Evolutionary conservation across 1,140 invertebrate species (phyloP).

Genomic region (Neuroterus valhalla): DNA sequence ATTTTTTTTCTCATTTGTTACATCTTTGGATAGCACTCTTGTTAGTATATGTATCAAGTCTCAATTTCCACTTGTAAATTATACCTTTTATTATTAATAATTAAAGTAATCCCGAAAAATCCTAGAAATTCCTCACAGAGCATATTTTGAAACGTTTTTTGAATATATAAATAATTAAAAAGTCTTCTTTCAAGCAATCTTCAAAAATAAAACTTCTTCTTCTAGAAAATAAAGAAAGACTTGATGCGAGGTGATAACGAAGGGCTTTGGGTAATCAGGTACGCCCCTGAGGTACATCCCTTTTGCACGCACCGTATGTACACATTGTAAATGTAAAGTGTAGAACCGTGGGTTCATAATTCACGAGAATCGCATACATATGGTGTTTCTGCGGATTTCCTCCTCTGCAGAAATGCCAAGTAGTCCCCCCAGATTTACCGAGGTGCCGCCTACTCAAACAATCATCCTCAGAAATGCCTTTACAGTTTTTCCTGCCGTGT

Average conservation of each 20-base stretch:
- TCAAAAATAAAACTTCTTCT: too few relatives aligned
- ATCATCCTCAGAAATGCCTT: not conserved
- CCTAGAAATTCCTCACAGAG: too few relatives aligned
- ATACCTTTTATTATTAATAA: too few relatives aligned
- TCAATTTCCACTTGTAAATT: too few relatives aligned
- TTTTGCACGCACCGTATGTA: not conserved
- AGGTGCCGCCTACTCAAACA: constrained; percentile 7
- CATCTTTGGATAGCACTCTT: too few relatives aligned
- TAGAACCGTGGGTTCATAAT: not conserved
- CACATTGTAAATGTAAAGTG: not conserved
- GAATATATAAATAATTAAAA: too few relatives aligned
- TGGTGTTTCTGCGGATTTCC: not conserved
- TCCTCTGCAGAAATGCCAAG: not conserved
- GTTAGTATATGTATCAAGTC: too few relatives aligned
- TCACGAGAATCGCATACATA: not conserved
- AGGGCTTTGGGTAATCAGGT: not conserved
- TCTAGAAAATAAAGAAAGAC: too few relatives aligned
- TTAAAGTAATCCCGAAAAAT: too few relatives aligned
- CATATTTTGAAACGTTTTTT: too few relatives aligned
- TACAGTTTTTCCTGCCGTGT: not conserved
- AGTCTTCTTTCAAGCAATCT: too few relatives aligned
- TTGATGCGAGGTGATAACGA: not conserved
- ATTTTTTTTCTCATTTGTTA: too few relatives aligned
- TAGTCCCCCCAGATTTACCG: not conserved
- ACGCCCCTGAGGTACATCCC: constrained; percentile 7